Evolutionary conservation across 2,888 invertebrate species (phyloP), one percentile per base, ranked within the genome.

Genomic region (Rhodophaea formosa): DNA sequence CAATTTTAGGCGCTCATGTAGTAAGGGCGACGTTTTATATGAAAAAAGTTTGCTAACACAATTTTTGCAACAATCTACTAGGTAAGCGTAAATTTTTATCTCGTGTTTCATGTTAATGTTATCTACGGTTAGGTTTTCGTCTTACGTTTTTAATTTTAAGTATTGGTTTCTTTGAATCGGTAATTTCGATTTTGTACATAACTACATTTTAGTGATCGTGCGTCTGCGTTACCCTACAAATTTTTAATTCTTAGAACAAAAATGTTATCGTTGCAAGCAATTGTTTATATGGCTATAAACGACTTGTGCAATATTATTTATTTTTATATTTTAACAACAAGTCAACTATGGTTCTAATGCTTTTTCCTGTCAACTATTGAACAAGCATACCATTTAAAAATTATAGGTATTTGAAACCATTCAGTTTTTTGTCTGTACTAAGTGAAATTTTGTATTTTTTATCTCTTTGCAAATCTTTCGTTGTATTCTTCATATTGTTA

Each of bases 1-100:
- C 90, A 90, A 90, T 90, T 90, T 82, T 90, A 88, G 87, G 68
- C 63, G 77, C 77, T 71, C 82, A 80, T 75, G 71, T 80, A 84
- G 84, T 62, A 71, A 78, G 86, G 71, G 74, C 69, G 65, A 67
- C 67, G 71, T 83, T 83, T 87, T 87, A 82, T 88, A 87, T 80
- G 78, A 72, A 74, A 62, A 64, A 70, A 62, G 69, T 87, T 88
- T 88, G 89, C 88, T 89, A 86, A 80, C 80, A 87, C 82, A 80
- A 77, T 82, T 85, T 88, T 88, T 87, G 86, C 88, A 84, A 84
- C 79, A 80, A 79, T 80, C 73, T 80, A 65, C 10, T 62, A 71
- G 69, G 72, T 81, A 83, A 82, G 75, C 73, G 78, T 77, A 74
- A 75, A 74, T 79, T 80, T 83, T 80, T 86, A 84, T 82, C 79